Evolutionary conservation across 2,888 invertebrate genomes (phyloP), one percentile per base, ranked within the genome.

Genomic region (Acanthosoma haemorrhoidale): DNA sequence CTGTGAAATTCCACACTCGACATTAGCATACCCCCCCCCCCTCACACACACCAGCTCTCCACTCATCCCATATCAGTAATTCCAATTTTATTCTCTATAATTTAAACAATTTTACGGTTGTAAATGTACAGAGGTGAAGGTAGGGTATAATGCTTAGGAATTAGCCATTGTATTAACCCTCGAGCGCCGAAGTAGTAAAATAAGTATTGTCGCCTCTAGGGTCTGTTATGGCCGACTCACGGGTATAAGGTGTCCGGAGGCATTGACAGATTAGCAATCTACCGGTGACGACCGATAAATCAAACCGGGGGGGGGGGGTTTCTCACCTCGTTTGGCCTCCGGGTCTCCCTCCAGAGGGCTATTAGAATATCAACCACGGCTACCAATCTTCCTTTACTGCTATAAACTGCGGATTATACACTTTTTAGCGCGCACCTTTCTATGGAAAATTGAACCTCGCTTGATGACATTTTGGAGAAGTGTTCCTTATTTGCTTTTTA

Each of bases 81-180:
- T 64, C 41, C 64, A 64, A 64, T 64, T 64, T 64, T 64, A 64
- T 64, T 64, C 64, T 29, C 64, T 64, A 64, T 64, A 64, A 64
- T 64, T 64, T 64, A 41, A 64, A 64, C 64, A 64, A 64, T 64
- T 64, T 64, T 64, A 64, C 39, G 64, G 64, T 64, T 41, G 41
- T 64, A 64, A 64, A 64, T 1, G 34, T 3, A 8, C 9, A 21
- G 21, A 6, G 32, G 15, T 16, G 21, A 15, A 41, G n/a, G n/a
- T n/a, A n/a, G n/a, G 21, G 25, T 51, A 51, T 51, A 51, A 51
- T 51, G 25, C 51, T 51, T 6, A 32, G 32, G 61, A 32, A 61
- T 61, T 61, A 61, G 61, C n/a, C 61, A 36, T 61, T 21, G 34
- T 36, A 61, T 61, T 61, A 61, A 51, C 25, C 29, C 29, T 25